A percentile compares a stretch with the other conserved stretches of the same genome.
Conservation (phyloP, 2,113 vertebrate species). For the Oceanodroma tethys region DNA sequence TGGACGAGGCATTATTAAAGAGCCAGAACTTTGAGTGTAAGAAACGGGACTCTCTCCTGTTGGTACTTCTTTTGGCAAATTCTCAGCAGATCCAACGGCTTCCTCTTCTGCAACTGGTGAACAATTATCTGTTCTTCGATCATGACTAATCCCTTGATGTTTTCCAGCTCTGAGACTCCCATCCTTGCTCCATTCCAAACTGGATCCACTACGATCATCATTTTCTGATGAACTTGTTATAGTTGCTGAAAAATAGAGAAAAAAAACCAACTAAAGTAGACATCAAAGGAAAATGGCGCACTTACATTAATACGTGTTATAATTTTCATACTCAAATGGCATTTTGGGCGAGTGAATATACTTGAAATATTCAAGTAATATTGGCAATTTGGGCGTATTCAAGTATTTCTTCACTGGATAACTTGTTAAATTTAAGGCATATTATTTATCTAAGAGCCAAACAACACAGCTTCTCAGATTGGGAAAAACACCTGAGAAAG, state of each 20-base stretch:
- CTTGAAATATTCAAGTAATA: no score
- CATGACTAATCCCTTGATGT: constrained; percentile 81
- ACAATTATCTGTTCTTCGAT: constrained; percentile 88
- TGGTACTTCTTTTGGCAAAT: constrained; percentile 74
- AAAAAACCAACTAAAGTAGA: neutral
- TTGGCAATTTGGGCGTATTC: no score
- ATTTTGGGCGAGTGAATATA: neutral
- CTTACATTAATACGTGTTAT: neutral
- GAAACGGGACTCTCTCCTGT: constrained; percentile 82
- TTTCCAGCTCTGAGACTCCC: constrained; percentile 84
- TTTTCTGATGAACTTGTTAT: constrained; percentile 99
- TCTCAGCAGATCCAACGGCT: constrained; percentile 67
- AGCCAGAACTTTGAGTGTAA: constrained; percentile 82
- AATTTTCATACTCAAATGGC: neutral
- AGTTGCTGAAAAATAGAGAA: constrained; percentile 80
- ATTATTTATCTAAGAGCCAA: constrained; percentile 19
- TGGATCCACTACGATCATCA: constrained; percentile 96
- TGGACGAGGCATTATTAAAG: constrained; percentile 93
- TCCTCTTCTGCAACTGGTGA: constrained; percentile 97
- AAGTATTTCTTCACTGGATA: neutral
- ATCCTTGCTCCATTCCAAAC: constrained; percentile 96
- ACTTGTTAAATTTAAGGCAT: constrained; percentile 22
- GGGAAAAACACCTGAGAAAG: neutral
- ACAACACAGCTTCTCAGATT: neutral
- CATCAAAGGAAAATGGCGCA: neutral